Evolutionary conservation across 2,113 vertebrate genomes (phyloP), one percentile per base, ranked within the genome.

Genomic region (Glareola pratincola): DNA sequence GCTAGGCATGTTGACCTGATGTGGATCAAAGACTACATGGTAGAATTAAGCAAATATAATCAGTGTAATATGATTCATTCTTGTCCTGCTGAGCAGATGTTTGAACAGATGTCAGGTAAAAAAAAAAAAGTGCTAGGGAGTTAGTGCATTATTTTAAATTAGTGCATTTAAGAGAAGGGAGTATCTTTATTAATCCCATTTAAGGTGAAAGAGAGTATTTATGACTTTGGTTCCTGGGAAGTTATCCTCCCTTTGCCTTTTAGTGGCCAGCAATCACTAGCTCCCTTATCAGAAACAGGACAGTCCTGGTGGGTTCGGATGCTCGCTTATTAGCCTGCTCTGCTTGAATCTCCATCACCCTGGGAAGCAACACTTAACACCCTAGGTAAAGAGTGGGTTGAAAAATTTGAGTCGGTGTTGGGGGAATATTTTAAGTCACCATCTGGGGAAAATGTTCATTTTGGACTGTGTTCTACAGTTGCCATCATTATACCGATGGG

Each of bases 51-150:
- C 69, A 92, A 94, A 62, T 73, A 83, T 71, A 88, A 94, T 96
- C 96, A 88, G 91, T 13, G 54, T 59, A 82, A 81, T 20, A 84
- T 97, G 96, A 97, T 97, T 98, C 96, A 97, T 96, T 96, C 90
- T 62, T 12, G 67, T 92, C 93, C 96, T 87, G 83, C 88, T 60
- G 86, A 94, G 71, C 97, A 85, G 95, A 91, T 93, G 68, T 97
- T 96, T 92, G 95, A 97, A 93, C 97, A 98, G 97, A 97, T 96
- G 97, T 97, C 96, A 96, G 96, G 91, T 90, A 34, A 62, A 85
- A 62, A 78, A 88, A 73, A 71, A 73, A 71, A 63, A 14, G n/a
- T 41, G 64, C 78, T 21, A 54, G 94, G 97, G 97, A 95, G 94
- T 92, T 77, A 96, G 74, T 75, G 88, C 39, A 59, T 97, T 96